Conservation (phyloP, 2,888 invertebrate genomes). For the Microctonus brassicae region DNA sequence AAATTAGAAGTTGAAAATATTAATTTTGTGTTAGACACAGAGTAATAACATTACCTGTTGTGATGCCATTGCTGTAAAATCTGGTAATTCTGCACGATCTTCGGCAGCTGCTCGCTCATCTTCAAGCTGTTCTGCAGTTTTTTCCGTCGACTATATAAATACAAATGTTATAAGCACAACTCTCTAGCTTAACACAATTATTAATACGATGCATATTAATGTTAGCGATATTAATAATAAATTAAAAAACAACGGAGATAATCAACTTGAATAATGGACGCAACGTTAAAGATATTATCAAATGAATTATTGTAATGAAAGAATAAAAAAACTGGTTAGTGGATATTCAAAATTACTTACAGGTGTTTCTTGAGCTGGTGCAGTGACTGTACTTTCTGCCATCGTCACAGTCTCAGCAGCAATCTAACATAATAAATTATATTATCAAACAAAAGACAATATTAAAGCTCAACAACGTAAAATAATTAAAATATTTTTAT, state of each 20-base stretch:
- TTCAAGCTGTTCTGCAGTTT: conserved; percentile 69
- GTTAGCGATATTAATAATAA: conserved; percentile 1
- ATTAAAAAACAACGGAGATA: neutral
- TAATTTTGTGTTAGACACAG: neutral
- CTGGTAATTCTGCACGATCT: conserved; percentile 69
- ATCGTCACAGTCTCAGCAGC: conserved; percentile 55
- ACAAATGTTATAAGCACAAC: conserved; percentile 40
- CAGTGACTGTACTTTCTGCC: conserved; percentile 50
- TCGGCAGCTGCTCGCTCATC: conserved; percentile 68
- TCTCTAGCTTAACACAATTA: conserved; percentile 44
- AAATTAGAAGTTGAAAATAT: conserved; percentile 18
- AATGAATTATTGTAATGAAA: neutral
- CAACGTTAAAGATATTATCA: neutral
- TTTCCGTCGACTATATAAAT: conserved; percentile 56
- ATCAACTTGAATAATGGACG: neutral
- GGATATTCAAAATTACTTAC: conserved; percentile 44
- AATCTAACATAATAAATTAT: conserved; percentile 39
- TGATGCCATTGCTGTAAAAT: conserved; percentile 70
- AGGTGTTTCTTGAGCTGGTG: conserved; percentile 37
- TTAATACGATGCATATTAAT: conserved; percentile 20
- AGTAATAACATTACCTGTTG: conserved; percentile 61
- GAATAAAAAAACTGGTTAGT: neutral
- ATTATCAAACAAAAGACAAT: neutral
- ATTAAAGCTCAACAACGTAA: neutral
- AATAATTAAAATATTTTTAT: neutral